A percentile compares a stretch with the other conserved stretches of the same genome.
These are phyloP conservation scores for Dicrostonyx torquatus DNA, from an alignment of 2,797 vertebrate species.

Conservation along the genomic window DNA sequence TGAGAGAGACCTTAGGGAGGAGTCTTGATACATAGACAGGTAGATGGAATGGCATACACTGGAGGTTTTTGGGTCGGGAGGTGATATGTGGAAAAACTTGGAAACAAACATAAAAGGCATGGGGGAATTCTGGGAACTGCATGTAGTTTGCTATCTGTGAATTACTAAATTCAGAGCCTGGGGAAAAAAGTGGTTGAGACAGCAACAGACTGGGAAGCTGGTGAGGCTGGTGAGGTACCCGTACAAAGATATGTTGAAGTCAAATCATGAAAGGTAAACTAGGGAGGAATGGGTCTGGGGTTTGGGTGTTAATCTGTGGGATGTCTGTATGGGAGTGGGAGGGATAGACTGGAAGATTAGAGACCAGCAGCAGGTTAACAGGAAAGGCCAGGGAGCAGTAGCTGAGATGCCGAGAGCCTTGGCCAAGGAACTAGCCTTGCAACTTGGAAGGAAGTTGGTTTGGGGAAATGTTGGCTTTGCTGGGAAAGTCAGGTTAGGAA, in stretches of 20 bases:
- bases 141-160: background rate
- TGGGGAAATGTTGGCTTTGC: background rate
- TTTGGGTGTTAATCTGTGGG: background rate
- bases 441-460: background rate
- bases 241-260: background rate
- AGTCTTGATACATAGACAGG: background rate
- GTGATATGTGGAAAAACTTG: background rate
- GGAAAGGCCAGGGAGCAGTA: background rate
- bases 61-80: slow-evolving; percentile 16
- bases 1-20: background rate
- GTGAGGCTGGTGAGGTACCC: background rate
- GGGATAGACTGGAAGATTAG: background rate
- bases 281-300: background rate
- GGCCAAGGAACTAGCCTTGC: background rate
- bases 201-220: background rate
- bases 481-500: background rate
- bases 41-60: background rate
- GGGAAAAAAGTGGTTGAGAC: background rate
- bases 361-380: background rate
- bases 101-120: background rate
- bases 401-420: background rate
- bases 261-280: background rate
- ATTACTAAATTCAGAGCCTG: background rate
- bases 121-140: background rate
- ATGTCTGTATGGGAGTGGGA: background rate